These are phyloP conservation scores for Promerops cafer DNA, from an alignment of 2,113 vertebrate species.

Conservation along the genomic window DNA sequence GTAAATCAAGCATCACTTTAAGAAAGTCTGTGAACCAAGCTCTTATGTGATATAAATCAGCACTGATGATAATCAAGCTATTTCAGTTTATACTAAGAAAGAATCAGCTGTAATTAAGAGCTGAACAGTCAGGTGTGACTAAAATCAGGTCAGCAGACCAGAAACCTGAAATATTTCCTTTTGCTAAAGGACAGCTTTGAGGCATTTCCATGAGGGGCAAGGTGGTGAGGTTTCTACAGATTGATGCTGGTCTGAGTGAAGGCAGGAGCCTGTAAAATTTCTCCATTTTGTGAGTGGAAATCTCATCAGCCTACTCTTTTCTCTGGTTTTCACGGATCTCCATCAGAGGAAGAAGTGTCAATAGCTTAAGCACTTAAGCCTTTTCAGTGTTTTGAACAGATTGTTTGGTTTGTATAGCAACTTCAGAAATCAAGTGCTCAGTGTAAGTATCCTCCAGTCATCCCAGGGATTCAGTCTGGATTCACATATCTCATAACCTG, in stretches of 20 bases:
- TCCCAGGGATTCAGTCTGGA: neutral
- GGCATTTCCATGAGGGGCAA: neutral
- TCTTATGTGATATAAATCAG: neutral
- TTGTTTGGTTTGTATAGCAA: neutral
- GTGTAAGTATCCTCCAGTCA: neutral
- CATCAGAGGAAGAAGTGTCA: constrained; percentile 10
- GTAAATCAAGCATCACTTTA: neutral
- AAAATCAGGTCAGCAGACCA: neutral
- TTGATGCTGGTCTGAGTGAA: neutral
- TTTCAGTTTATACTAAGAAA: neutral
- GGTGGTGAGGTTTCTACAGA: neutral
- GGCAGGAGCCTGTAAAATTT: neutral
- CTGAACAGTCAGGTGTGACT: neutral
- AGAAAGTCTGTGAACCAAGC: neutral
- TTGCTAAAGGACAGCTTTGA: neutral
- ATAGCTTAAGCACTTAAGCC: constrained; percentile 5
- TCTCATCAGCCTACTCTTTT: neutral
- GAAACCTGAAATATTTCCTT: neutral
- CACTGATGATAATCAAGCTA: neutral
- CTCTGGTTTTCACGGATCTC: neutral
- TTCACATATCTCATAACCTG: neutral
- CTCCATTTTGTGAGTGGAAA: neutral
- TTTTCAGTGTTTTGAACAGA: constrained; percentile 23
- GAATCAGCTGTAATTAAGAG: neutral
- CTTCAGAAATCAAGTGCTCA: neutral